Percentiles rank a stretch among this genome's conserved stretches.
Conservation (phyloP, 2,113 vertebrate species). For the Bambusicola thoracicus region DNA sequence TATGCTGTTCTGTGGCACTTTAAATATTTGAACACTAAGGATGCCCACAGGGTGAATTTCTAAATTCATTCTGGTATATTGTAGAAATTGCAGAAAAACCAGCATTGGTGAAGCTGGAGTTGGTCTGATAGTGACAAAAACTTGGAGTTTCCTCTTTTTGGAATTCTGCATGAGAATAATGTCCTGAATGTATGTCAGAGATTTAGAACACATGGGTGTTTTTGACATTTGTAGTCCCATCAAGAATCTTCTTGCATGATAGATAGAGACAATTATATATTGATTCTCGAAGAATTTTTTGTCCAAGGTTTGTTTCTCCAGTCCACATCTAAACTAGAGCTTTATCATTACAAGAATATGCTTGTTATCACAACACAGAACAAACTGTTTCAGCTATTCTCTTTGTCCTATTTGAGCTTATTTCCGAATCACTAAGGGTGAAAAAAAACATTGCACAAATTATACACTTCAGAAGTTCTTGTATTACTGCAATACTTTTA, state of each 20-base stretch:
- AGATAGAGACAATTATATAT: not conserved
- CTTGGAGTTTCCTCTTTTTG: not conserved
- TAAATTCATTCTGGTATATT: not conserved
- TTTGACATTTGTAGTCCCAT: not conserved
- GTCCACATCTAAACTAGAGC: not conserved
- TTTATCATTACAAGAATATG: not conserved
- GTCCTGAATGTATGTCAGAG: not conserved
- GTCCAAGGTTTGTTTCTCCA: not conserved
- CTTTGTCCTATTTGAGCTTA: not conserved
- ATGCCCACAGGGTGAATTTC: not conserved
- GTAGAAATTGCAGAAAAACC: not conserved
- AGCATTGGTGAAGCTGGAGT: not conserved
- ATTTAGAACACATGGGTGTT: not conserved
- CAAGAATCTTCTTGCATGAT: not conserved
- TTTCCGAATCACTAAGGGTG: not conserved
- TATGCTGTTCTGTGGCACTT: not conserved
- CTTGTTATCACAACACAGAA: not conserved
- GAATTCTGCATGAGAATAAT: not conserved
- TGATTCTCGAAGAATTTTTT: not conserved
- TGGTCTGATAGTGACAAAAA: not conserved
- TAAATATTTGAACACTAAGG: not conserved
- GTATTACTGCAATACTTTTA: not conserved
- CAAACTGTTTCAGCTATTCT: not conserved
- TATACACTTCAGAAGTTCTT: not conserved
- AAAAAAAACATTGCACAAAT: not conserved